Evolutionary conservation across 2,888 invertebrate species (phyloP), one percentile per base, ranked within the genome.

Genomic region (Eristalis pertinax): DNA sequence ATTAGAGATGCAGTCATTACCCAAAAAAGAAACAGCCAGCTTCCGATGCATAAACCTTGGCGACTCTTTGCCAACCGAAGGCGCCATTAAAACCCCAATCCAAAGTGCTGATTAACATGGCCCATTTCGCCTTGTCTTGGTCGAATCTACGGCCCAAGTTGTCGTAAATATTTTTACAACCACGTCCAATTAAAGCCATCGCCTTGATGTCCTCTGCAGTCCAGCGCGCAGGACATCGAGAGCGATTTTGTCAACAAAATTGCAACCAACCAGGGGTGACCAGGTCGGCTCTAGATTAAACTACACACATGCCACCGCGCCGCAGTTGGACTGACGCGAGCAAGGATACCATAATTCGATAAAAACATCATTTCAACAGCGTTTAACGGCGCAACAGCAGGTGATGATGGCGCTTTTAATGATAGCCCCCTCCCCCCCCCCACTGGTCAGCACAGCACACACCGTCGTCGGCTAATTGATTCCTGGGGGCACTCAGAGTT

Each of bases 351-450:
- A 68, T 29, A 24, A 50, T 69, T 69, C 68, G 50, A 69, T 69
- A 69, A 77, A 77, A 77, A 62, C 19, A 50, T 19, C 50, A 50
- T 50, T 50, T 50, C 50, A 19, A 10, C 38, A 8, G 50, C 8
- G 19, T 50, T 50, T 50, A 50, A 50, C 50, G 50, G 50, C 50
- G 19, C 50, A 50, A 26, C 63, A 78, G 56, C 70, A 78, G 62
- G 67, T 76, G 76, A 62, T 77, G 77, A 69, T 41, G 62, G 63
- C 60, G 68, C 76, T 62, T 63, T 76, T 76, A 76, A 68, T 76
- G 69, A 63, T 26, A n/a, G n/a, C n/a, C n/a, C n/a, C n/a, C n/a
- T n/a, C n/a, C n/a, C n/a, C n/a, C 62, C 50, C 58, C 50, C 60
- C 38, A 65, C 13, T 58, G 38, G 63, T 70, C 24, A 56, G 69